phyloP scores from a whole-genome alignment of 2,888 invertebrate species.

The Craniophora ligustri region DNA sequence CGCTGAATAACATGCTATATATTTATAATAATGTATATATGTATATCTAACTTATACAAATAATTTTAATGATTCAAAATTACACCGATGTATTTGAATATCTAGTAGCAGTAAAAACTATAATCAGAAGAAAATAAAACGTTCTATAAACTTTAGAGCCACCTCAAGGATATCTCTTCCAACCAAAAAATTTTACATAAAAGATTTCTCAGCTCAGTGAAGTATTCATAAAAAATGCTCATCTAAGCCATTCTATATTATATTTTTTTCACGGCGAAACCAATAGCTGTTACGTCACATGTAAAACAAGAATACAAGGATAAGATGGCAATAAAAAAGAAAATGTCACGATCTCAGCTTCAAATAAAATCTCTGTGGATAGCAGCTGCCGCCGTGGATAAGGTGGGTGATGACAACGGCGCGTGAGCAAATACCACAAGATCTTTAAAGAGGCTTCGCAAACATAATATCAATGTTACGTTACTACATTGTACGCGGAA shows the following conservation, averaged over 20 bases:
- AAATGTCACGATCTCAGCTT: constrained; percentile 46
- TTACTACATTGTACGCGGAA: constrained; percentile 2
- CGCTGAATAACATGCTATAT: no score
- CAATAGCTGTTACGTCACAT: constrained; percentile 26
- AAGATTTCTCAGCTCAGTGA: not conserved
- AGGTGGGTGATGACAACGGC: constrained; percentile 19
- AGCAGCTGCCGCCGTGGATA: constrained; percentile 24
- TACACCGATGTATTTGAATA: no score
- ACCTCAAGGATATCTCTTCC: not conserved
- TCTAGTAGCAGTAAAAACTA: no score
- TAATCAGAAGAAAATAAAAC: no score
- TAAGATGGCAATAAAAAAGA: constrained; percentile 53
- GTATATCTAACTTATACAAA: constrained; percentile 21
- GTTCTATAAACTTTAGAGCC: not conserved
- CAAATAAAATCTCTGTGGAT: constrained; percentile 47
- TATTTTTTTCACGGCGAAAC: constrained; percentile 16
- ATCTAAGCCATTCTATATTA: not conserved
- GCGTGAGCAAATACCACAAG: constrained; percentile 50
- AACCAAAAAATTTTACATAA: no score
- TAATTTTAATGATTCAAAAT: constrained; percentile 1
- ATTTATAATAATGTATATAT: no score
- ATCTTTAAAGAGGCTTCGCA: constrained; percentile 40
- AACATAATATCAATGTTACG: constrained; percentile 54
- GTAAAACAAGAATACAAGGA: constrained; percentile 49
- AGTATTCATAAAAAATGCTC: not conserved